Evolutionary conservation across 2,888 invertebrate species (phyloP).

Genomic region (Drosophila subsilvestris): DNA sequence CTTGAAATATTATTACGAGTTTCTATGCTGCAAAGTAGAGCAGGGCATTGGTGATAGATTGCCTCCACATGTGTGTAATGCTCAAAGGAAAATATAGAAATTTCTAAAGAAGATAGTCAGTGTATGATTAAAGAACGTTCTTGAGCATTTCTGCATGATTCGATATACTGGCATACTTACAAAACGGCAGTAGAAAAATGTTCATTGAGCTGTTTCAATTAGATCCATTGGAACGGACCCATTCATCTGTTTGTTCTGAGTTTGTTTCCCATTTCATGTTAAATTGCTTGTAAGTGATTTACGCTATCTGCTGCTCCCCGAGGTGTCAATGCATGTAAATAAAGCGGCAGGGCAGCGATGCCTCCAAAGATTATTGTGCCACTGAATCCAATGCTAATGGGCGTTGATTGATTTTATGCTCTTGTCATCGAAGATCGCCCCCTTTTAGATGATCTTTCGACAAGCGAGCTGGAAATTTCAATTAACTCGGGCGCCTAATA

Average conservation of each 20-base stretch:
- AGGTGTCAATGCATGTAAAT: slow-evolving; percentile 14
- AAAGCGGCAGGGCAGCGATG: slow-evolving; percentile 24
- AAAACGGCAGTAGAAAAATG: too few relatives aligned
- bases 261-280: slow-evolving; percentile 1
- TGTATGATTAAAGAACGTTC: not conserved
- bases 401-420: slow-evolving; percentile 9
- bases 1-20: too few relatives aligned
- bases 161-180: not conserved
- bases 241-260: not conserved
- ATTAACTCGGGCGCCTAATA: slow-evolving; percentile 5
- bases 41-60: too few relatives aligned
- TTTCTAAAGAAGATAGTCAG: too few relatives aligned
- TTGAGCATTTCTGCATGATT: not conserved
- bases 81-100: too few relatives aligned
- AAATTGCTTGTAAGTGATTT: slow-evolving; percentile 27
- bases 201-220: not conserved
- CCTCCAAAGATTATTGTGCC: slow-evolving; percentile 18
- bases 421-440: not conserved
- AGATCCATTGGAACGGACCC: not conserved
- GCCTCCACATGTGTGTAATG: too few relatives aligned
- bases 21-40: too few relatives aligned
- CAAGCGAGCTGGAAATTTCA: slow-evolving; percentile 15
- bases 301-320: slow-evolving; percentile 9
- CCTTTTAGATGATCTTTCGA: slow-evolving; percentile 1
- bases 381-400: slow-evolving; percentile 11